Conservation (phyloP, 2,113 vertebrate genomes). For the Heterotis niloticus region DNA sequence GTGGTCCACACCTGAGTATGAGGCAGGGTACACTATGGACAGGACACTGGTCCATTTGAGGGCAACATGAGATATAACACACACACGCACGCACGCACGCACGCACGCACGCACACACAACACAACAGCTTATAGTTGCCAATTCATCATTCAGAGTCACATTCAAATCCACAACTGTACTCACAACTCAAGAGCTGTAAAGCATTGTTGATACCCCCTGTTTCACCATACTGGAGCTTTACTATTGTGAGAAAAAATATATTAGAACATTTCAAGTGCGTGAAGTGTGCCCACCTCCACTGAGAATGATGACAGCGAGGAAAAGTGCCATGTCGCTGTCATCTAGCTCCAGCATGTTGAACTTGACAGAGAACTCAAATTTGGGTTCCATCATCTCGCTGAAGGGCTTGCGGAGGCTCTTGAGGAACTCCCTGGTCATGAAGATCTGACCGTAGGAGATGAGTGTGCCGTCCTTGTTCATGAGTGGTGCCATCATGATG, state of each 20-base stretch:
- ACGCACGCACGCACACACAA: no score
- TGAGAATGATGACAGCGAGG: slow-evolving; percentile 95
- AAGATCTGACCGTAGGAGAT: slow-evolving; percentile 94
- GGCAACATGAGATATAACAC: no score
- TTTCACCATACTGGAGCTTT: no score
- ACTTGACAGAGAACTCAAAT: slow-evolving; percentile 96
- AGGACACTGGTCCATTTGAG: no score
- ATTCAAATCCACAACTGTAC: no score
- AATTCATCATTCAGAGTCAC: no score
- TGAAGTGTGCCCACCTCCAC: slow-evolving; percentile 76
- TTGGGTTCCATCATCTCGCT: slow-evolving; percentile 97
- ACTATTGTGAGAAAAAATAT: neutral
- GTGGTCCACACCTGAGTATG: neutral
- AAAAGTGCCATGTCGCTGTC: slow-evolving; percentile 97
- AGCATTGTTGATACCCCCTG: no score
- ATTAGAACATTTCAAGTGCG: neutral
- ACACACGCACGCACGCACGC: no score
- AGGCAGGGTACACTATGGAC: no score
- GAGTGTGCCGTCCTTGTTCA: slow-evolving; percentile 97
- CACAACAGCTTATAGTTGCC: no score
- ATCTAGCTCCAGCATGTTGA: slow-evolving; percentile 94
- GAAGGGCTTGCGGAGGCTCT: slow-evolving; percentile 93
- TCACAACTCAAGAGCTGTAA: no score
- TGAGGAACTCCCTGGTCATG: slow-evolving; percentile 97
- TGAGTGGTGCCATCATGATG: slow-evolving; percentile 90